Conservation (phyloP, 1,140 invertebrate species). For the Anastatus disparis region DNA sequence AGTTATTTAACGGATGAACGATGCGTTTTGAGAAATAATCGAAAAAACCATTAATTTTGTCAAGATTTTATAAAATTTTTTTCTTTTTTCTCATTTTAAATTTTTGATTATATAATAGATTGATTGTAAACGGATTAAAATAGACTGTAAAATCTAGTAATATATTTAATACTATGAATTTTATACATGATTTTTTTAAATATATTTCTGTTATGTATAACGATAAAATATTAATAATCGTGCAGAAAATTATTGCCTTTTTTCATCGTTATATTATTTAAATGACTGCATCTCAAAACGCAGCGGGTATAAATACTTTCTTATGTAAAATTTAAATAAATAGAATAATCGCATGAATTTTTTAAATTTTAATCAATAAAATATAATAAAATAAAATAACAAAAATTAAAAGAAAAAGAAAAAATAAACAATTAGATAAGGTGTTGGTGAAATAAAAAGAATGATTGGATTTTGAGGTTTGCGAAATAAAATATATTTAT, state of each 20-base stretch:
- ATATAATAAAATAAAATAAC: background rate
- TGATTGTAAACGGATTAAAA: too few species aligned
- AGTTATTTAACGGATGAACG: conserved; percentile 1
- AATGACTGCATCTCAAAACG: conserved; percentile 17
- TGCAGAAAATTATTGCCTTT: too few species aligned
- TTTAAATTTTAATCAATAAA: background rate
- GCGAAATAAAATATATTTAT: conserved; percentile 67
- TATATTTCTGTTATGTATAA: too few species aligned
- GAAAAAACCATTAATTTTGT: background rate
- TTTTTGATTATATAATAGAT: too few species aligned
- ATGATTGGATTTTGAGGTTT: conserved; percentile 48
- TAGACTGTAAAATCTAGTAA: too few species aligned
- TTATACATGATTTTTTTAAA: too few species aligned
- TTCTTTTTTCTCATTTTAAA: too few species aligned
- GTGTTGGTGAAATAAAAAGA: conserved; percentile 28
- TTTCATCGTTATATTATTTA: too few species aligned
- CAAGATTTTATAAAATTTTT: too few species aligned
- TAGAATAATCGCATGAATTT: background rate
- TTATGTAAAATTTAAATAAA: background rate
- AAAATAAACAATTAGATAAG: conserved; percentile 3
- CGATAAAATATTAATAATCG: too few species aligned
- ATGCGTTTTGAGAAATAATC: conserved; percentile 2
- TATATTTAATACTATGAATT: too few species aligned
- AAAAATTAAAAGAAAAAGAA: conserved; percentile 15
- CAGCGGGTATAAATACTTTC: conserved; percentile 6